Conservation (phyloP, 1,140 invertebrate genomes). For the Metaphire vulgaris region DNA sequence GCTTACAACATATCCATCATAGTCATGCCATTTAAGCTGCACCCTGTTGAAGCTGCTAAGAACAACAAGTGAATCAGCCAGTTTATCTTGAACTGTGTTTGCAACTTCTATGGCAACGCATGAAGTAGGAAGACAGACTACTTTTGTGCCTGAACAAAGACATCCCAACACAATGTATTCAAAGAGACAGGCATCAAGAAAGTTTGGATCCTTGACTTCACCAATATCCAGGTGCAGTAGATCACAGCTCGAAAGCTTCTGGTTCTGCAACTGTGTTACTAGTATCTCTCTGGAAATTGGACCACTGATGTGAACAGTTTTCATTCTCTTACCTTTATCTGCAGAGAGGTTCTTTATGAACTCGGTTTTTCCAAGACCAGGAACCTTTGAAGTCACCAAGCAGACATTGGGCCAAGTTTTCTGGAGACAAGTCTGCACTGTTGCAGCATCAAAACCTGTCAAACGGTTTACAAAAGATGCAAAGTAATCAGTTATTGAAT, state of each 20-base stretch:
- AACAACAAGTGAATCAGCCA: constrained; percentile 31
- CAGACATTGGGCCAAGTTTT: constrained; percentile 22
- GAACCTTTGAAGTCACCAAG: constrained; percentile 29
- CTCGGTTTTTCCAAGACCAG: constrained; percentile 33
- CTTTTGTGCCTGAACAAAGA: constrained; percentile 23
- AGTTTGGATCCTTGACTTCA: constrained; percentile 19
- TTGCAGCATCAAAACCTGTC: neutral
- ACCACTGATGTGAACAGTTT: constrained; percentile 7
- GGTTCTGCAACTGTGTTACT: constrained; percentile 2
- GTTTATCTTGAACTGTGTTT: constrained; percentile 31
- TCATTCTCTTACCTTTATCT: neutral
- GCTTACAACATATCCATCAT: constrained; percentile 24
- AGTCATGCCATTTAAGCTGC: constrained; percentile 30
- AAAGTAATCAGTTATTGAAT: constrained; percentile 31
- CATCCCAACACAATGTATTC: constrained; percentile 30
- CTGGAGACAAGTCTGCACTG: constrained; percentile 12
- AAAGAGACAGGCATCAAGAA: constrained; percentile 34
- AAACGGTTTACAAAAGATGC: constrained; percentile 6
- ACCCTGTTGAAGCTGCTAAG: constrained; percentile 28
- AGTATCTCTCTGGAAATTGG: neutral
- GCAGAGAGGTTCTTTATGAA: constrained; percentile 18
- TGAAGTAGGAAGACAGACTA: constrained; percentile 4
- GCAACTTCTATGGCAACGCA: constrained; percentile 33
- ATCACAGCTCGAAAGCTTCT: constrained; percentile 19
- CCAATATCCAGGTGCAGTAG: constrained; percentile 34